A percentile compares a stretch with the other conserved stretches of the same genome.
phyloP scores from a whole-genome alignment of 2,113 vertebrate species.

The Lepisosteus oculatus region DNA sequence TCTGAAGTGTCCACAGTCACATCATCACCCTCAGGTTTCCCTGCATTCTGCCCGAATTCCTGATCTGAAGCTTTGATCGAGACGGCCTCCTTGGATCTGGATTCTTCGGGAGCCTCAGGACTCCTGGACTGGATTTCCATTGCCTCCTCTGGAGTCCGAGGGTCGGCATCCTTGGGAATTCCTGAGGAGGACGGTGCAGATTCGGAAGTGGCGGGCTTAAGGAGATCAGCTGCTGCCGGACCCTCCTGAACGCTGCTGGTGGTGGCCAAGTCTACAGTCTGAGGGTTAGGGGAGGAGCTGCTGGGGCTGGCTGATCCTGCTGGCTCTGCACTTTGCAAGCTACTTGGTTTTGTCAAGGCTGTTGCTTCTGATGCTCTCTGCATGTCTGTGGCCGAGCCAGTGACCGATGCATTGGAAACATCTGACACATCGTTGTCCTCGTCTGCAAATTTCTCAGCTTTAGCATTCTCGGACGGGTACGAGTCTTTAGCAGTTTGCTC shows the following conservation, averaged over 20 bases:
- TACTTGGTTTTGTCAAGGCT: slow-evolving; percentile 8
- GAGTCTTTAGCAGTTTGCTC: not conserved
- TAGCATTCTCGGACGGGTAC: not conserved
- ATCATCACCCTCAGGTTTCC: slow-evolving; percentile 36
- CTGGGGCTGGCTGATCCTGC: not conserved
- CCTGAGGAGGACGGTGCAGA: slow-evolving; percentile 30
- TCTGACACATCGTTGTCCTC: not conserved
- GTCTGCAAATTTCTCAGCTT: not conserved
- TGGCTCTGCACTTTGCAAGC: slow-evolving; percentile 7
- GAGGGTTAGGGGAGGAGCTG: slow-evolving; percentile 24
- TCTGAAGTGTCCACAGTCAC: slow-evolving; percentile 25
- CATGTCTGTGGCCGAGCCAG: slow-evolving; percentile 22
- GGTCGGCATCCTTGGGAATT: slow-evolving; percentile 17
- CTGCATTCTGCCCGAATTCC: slow-evolving; percentile 1
- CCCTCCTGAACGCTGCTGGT: slow-evolving; percentile 33
- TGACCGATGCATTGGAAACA: not conserved
- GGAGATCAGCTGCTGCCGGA: not conserved
- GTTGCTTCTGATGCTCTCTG: slow-evolving; percentile 29
- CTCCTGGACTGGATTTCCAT: slow-evolving; percentile 13
- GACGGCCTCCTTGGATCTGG: slow-evolving; percentile 38
- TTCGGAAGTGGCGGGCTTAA: slow-evolving; percentile 22
- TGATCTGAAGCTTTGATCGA: slow-evolving; percentile 34
- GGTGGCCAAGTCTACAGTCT: slow-evolving; percentile 19
- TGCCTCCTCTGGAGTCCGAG: not conserved
- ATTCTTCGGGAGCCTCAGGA: slow-evolving; percentile 4